Evolutionary conservation across 1,140 invertebrate species (phyloP), one percentile per base, ranked within the genome.

Genomic region (Pararge aegeria): DNA sequence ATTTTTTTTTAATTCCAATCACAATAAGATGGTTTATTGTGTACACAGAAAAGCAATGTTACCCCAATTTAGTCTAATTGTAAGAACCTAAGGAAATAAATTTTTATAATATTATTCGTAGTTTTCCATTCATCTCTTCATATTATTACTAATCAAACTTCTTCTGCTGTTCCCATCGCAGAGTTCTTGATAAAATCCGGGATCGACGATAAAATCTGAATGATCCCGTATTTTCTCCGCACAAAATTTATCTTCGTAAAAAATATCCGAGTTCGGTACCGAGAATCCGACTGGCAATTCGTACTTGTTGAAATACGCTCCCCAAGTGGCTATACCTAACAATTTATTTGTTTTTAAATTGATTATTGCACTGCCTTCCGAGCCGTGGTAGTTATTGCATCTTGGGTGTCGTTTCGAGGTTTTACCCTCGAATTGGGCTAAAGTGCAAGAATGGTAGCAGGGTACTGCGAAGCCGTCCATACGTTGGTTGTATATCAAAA

Each of bases 201-300:
- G 38, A 0, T 34, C 21, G 0, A 50, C 30, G 6, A 46, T 9
- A 21, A 42, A 10, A 2, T 44, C 56, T 7, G 64, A 55, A 38
- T 77, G 58, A 7, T 67, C 20, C 18, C 70, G 58, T 30, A 85
- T 85, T 44, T 52, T 63, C 5, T 27, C 60, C 12, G 80, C 80
- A 37, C 82, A 85, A 2, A 27, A 19, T 12, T 48, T 70, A 55
- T 83, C 75, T 40, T 70, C 48, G 27, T 53, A 71, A 48, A 76
- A 85, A 20, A 57, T 72, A 0, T 66, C 55, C 0, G 82, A 78
- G 52, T 85, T 85, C 0, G 68, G 66, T 5, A 83, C 59, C 0
- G 78, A 52, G 16, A 83, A 78, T 0, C 82, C 82, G 0, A 83
- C 78, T 5, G 82, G 82, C 30, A 83, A 56, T n/a, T 77, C 69